phyloP scores from a whole-genome alignment of 2,797 vertebrate species.

The Leptoclinus maculatus region DNA sequence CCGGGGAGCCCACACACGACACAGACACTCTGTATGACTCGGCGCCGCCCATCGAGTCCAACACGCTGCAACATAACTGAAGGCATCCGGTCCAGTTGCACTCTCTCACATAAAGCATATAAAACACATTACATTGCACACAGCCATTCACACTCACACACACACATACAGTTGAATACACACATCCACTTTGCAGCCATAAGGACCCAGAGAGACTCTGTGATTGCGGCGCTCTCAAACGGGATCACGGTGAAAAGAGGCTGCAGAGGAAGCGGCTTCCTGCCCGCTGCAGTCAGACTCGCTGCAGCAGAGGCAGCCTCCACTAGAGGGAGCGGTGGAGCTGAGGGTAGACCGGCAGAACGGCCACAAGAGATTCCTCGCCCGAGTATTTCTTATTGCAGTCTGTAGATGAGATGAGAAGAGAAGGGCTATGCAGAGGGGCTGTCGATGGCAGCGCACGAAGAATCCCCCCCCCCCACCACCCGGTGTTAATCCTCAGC shows the following conservation, averaged over 20 bases:
- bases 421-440: conserved; percentile 41
- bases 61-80: conserved; percentile 99
- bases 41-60: conserved; percentile 99
- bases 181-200: conserved; percentile 69
- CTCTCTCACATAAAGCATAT: conserved; percentile 64
- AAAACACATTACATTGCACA: conserved; percentile 61
- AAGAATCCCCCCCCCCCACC: not conserved
- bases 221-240: conserved; percentile 70
- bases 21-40: conserved; percentile 99
- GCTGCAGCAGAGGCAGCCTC: conserved; percentile 57
- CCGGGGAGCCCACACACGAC: conserved; percentile 98
- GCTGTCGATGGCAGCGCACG: conserved; percentile 25
- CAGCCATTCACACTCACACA: conserved; percentile 42
- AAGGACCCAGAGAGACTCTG: conserved; percentile 81
- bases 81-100: conserved; percentile 48
- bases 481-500: conserved; percentile 47
- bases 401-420: conserved; percentile 58
- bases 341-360: conserved; percentile 55
- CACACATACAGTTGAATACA: conserved; percentile 78
- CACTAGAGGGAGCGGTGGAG: conserved; percentile 73
- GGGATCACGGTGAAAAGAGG: conserved; percentile 56
- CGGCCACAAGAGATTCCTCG: conserved; percentile 77
- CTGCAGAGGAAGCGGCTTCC: conserved; percentile 71
- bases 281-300: conserved; percentile 39
- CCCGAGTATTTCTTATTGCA: conserved; percentile 68